These are phyloP conservation scores for Pararge aegeria DNA, from an alignment of 1,140 invertebrate species.

Conservation along the genomic window DNA sequence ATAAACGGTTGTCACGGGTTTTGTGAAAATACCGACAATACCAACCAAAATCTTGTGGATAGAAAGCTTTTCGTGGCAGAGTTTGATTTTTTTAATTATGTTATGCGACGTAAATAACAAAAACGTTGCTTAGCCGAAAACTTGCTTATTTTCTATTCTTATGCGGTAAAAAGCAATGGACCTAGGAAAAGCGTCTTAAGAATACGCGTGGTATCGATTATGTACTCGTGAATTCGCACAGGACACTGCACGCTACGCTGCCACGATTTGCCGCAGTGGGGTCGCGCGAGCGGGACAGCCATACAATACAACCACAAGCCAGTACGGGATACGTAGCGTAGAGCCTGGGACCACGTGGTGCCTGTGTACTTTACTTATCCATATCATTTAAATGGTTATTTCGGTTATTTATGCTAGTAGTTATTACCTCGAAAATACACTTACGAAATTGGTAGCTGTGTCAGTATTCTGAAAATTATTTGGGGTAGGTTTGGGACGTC, in stretches of 20 bases:
- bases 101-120: too few relatives aligned
- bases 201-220: conserved; percentile 46
- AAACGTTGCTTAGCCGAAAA: too few relatives aligned
- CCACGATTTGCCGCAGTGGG: conserved; percentile 60
- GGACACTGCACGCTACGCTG: conserved; percentile 46
- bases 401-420: too few relatives aligned
- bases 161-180: too few relatives aligned
- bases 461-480: too few relatives aligned
- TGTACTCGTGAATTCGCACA: conserved; percentile 33
- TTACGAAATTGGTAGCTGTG: background rate
- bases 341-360: conserved; percentile 15
- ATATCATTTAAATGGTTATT: background rate
- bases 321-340: conserved; percentile 24
- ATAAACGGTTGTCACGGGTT: too few relatives aligned
- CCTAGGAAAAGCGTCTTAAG: conserved; percentile 27
- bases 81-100: too few relatives aligned
- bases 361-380: conserved; percentile 1
- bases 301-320: conserved; percentile 16
- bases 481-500: background rate
- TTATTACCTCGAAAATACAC: too few relatives aligned
- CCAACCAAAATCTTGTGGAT: too few relatives aligned
- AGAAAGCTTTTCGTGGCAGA: too few relatives aligned
- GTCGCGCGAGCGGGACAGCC: conserved; percentile 42
- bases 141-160: too few relatives aligned
- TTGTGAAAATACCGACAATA: too few relatives aligned